Base-by-base conservation (phyloP, 2,113 vertebrate species). In the Strix uralensis region DNA sequence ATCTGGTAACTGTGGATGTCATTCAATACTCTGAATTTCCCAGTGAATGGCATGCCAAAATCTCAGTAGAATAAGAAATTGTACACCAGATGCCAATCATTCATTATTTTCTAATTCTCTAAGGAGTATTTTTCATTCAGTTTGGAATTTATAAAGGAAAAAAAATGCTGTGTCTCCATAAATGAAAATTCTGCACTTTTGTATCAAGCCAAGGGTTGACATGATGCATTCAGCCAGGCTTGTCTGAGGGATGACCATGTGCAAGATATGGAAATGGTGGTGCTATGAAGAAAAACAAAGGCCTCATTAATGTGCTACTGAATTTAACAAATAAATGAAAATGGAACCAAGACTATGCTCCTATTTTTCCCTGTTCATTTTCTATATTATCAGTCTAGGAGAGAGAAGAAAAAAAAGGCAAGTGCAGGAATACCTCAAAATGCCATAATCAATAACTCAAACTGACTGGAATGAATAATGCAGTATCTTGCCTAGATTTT, bases 11-110 rank as follows among this genome's bases (percentile, higher is more conserved):
- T 80, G 89, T 67, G 93, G 94, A 96, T 97, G 96, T 93, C 97
- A 97, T 87, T 98, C 95, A 97, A 75, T 21, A 29, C 84, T 95
- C 78, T n/a, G 32, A 81, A 82, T 96, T 97, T 97, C 88, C 92
- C 86, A 94, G 80, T 92, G 95, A 98, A 87, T 96, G 95, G 95
- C 97, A 96, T 69, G 81, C 70, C 94, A 97, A 97, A 95, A 93
- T 97, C 97, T 97, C 97, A 97, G 96, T 97, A 97, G 97, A 98
- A 96, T 95, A 96, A 96, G 86, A 94, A 96, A 94, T 78, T 79
- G 83, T 92, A 72, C 75, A 90, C 74, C 71, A 78, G 86, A 69
- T 97, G 97, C 84, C 98, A 98, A 96, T 98, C 97, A 98, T 95
- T 75, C 74, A 80, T 94, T 89, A 92, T 90, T 95, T 97, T 91